Base-by-base conservation (phyloP, 1,140 invertebrate species). In the Contarinia nasturtii region DNA sequence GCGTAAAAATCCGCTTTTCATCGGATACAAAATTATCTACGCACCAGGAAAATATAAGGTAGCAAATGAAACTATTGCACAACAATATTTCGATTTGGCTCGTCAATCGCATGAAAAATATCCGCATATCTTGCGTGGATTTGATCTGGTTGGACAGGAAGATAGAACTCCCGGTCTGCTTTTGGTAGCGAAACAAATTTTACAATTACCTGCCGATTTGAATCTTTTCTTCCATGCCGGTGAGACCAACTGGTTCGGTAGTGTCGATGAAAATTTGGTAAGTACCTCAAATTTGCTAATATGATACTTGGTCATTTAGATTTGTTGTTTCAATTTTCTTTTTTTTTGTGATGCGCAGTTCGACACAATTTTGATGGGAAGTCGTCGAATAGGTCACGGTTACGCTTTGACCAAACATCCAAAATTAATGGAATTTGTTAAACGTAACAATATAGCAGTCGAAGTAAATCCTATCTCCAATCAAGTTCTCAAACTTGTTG, bases 201-300 rank as follows among this genome's bases (percentile, higher is more conserved):
- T 82, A 5, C 54, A 60, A 3, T 57, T 69, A 38, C 67, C 62
- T 19, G 56, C 53, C 0, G 56, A 74, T 2, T 64, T 86, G 2
- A 67, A 74, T 10, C 80, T 76, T 50, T 87, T 84, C 56, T 87
- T 86, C 54, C 85, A 88, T 57, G 79, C 83, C 0, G 84, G 82
- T 3, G 85, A 88, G 65, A 89, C 86, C 0, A 74, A 84, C 64
- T 79, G 79, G 78, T 75, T 67, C 48, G 79, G 79, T 7, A 59
- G 58, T 0, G 72, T 72, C 0, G 78, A 81, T 59, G 69, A 78
- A 47, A 89, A 89, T 60, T 54, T 89, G 7, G 38, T 47, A 41
- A 18, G n/a, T n/a, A n/a, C n/a, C n/a, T n/a, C n/a, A n/a, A n/a
- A n/a, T n/a, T n/a, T n/a, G n/a, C n/a, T n/a, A n/a, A n/a, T n/a